Base-by-base conservation (phyloP, 2,113 vertebrate species). In the Gnathochromis pfefferi region DNA sequence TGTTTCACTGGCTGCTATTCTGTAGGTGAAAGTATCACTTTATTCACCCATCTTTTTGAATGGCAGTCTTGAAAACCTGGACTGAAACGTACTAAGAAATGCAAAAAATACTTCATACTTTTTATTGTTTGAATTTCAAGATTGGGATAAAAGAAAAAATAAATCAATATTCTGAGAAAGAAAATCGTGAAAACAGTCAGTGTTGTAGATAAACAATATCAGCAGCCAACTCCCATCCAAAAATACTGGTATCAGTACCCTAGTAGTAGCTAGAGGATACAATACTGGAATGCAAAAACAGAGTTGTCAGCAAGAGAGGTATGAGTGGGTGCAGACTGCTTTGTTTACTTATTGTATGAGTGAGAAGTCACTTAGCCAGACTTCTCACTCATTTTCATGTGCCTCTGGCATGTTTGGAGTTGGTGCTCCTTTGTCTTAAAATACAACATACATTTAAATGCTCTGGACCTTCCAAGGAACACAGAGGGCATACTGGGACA, bases 291-390 rank as follows among this genome's bases (percentile, higher is more conserved):
- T 70, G 31, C 33, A 79, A 68, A 84, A 87, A 78, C 85, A 85
- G 31, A 73, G 38, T 82, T 84, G 81, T 87, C 83, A 90, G 81
- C 51, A 58, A 57, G 84, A 54, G 81, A 23, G 17, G 45, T 42
- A 55, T 80, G 63, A 88, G 83, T 88, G 40, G 87, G 83, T 26
- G 78, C 82, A 83, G 78, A 84, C 84, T 78, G 85, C 82, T 85
- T 89, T 92, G 92, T 95, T 93, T 93, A 91, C 89, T 91, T 89
- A 83, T 84, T 84, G 82, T 88, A 57, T 26, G 63, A 80, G 81
- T 38, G 33, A 68, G 60, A 68, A 33, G 58, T 92, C 85, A 78
- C 81, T 88, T 89, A 87, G 73, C 78, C 31, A 84, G 86, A 84
- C 81, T 88, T 38, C 60, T 87, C 17, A 11, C 65, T 89, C 53